Evolutionary conservation across 1,140 invertebrate genomes (phyloP).

Genomic region (Sycophaga agraensis): DNA sequence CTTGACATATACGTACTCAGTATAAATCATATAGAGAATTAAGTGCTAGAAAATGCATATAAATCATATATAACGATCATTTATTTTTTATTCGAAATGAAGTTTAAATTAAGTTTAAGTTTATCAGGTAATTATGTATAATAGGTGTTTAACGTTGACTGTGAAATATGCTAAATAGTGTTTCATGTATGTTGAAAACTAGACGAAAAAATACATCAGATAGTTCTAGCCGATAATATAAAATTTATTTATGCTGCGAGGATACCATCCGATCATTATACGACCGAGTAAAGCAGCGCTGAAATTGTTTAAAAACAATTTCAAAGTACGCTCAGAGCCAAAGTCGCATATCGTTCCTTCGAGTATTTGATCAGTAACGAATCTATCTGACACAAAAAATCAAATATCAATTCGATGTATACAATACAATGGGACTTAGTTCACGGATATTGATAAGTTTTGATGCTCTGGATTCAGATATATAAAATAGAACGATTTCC

Average conservation of each 20-base stretch:
- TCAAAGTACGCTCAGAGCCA: not conserved
- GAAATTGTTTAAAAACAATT: not conserved
- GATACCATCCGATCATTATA: not conserved
- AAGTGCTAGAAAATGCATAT: not conserved
- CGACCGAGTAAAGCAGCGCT: not conserved
- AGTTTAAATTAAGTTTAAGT: slow-evolving; percentile 1
- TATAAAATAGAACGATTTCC: too few species aligned
- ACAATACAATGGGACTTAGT: too few species aligned
- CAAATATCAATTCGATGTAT: too few species aligned
- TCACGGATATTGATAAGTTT: too few species aligned
- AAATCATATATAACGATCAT: slow-evolving; percentile 7
- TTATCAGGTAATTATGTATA: slow-evolving; percentile 7
- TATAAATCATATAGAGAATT: not conserved
- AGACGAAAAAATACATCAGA: slow-evolving; percentile 13
- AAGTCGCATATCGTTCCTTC: not conserved
- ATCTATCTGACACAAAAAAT: too few species aligned
- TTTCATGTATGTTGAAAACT: not conserved
- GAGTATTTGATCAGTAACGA: not conserved
- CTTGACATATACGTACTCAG: too few species aligned
- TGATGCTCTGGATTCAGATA: too few species aligned
- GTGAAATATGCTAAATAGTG: not conserved
- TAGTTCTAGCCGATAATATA: slow-evolving; percentile 5
- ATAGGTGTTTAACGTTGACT: not conserved
- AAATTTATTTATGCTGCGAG: slow-evolving; percentile 1
- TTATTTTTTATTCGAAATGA: slow-evolving; percentile 15